Evolutionary conservation across 2,797 vertebrate genomes (phyloP).

Genomic region (Trichosurus vulpecula): DNA sequence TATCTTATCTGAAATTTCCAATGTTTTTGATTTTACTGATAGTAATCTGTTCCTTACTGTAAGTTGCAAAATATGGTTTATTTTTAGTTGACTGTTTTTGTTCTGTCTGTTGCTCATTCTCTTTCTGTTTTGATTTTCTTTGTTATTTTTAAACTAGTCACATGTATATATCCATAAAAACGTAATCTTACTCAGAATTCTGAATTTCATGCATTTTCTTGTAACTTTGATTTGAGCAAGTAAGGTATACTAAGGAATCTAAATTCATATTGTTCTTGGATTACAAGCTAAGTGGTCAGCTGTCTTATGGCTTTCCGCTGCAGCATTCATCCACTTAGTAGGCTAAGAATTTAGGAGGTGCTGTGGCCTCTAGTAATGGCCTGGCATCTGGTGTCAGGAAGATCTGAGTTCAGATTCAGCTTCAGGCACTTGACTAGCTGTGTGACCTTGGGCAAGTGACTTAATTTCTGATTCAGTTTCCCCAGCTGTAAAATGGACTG

Average conservation of each 20-base stretch:
- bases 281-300: constrained; percentile 1
- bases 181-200: neutral
- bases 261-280: constrained; percentile 31
- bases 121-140: neutral
- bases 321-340: neutral
- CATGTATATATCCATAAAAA: neutral
- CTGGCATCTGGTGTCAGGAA: neutral
- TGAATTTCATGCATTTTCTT: constrained; percentile 25
- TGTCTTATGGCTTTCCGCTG: neutral
- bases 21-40: constrained; percentile 98
- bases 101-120: constrained; percentile 57
- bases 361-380: neutral
- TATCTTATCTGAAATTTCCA: constrained; percentile 95
- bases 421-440: neutral
- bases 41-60: constrained; percentile 97
- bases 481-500: neutral
- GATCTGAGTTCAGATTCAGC: neutral
- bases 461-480: neutral
- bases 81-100: constrained; percentile 46
- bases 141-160: constrained; percentile 31
- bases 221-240: constrained; percentile 30
- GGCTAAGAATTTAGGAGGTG: neutral
- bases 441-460: neutral
- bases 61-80: constrained; percentile 72
- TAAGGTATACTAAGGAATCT: constrained; percentile 40